Evolutionary conservation across 2,797 vertebrate species (phyloP).

Genomic region (Sphenopsis melanotis): DNA sequence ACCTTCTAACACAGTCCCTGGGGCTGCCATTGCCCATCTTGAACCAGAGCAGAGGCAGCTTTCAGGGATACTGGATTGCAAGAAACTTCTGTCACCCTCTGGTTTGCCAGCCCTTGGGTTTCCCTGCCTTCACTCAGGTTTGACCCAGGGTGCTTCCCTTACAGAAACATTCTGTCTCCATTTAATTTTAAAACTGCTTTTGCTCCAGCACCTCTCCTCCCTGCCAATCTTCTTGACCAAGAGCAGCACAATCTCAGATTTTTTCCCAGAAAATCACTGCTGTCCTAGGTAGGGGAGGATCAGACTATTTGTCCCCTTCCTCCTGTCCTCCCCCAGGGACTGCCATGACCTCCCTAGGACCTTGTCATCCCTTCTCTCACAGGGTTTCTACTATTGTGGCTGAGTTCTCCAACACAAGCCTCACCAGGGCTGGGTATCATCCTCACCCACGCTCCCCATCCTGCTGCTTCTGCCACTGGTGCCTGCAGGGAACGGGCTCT

Average conservation of each 20-base stretch:
- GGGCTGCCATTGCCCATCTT: background rate
- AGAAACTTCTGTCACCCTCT: background rate
- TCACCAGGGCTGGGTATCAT: background rate
- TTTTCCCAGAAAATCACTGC: background rate
- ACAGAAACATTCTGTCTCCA: background rate
- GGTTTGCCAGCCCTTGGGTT: background rate
- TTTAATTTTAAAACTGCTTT: background rate
- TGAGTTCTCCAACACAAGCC: background rate
- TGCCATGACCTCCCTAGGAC: background rate
- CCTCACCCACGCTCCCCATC: background rate
- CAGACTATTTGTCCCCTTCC: background rate
- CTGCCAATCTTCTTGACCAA: background rate
- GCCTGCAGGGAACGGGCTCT: slow-evolving; percentile 15
- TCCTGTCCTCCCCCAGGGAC: background rate
- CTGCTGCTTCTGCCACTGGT: slow-evolving; percentile 41
- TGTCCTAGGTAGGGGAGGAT: background rate
- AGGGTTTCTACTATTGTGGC: background rate
- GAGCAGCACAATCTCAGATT: background rate
- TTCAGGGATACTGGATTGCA: background rate
- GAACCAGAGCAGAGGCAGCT: background rate
- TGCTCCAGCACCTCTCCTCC: background rate
- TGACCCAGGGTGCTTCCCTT: background rate
- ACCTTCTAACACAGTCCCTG: background rate
- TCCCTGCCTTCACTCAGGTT: background rate
- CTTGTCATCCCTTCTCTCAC: background rate